phyloP scores from a whole-genome alignment of 2,113 vertebrate species.

The Micronycteris hirsuta region DNA sequence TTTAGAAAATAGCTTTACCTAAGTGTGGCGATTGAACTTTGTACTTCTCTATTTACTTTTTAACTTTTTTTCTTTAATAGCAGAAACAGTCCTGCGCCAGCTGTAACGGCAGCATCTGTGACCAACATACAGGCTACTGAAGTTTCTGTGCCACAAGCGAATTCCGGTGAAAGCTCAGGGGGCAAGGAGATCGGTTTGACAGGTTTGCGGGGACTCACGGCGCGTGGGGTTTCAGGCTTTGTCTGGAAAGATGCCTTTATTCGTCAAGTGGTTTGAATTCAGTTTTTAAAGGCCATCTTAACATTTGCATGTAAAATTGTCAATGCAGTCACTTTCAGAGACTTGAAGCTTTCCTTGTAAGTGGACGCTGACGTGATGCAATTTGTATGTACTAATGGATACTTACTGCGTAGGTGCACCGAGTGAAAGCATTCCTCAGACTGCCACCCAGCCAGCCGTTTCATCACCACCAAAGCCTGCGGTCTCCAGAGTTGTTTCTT shows the following conservation, averaged over 20 bases:
- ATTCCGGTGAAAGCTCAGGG: conserved; percentile 86
- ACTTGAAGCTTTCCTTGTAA: background rate
- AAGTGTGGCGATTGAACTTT: background rate
- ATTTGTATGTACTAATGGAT: background rate
- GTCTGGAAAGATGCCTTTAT: background rate
- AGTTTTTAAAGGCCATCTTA: background rate
- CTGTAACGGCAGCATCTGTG: conserved; percentile 85
- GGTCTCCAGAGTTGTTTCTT: conserved; percentile 80
- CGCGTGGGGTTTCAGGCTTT: background rate
- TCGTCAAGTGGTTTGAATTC: background rate
- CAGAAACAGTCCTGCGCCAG: conserved; percentile 87
- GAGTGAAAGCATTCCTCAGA: conserved; percentile 86
- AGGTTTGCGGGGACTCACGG: background rate
- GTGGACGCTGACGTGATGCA: background rate
- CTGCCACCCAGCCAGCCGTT: conserved; percentile 83
- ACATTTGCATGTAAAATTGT: background rate
- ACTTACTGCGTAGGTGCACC: conserved; percentile 78
- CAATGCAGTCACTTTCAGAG: background rate
- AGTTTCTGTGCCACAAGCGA: conserved; percentile 83
- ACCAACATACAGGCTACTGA: conserved; percentile 85
- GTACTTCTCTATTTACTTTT: background rate
- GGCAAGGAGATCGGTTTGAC: conserved; percentile 74
- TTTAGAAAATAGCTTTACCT: background rate
- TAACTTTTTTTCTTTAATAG: conserved; percentile 54
- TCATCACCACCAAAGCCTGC: conserved; percentile 83